Percentiles rank a stretch among this genome's conserved stretches.
phyloP scores from a whole-genome alignment of 2,797 vertebrate genomes.

The Sebastes melanostomus region DNA sequence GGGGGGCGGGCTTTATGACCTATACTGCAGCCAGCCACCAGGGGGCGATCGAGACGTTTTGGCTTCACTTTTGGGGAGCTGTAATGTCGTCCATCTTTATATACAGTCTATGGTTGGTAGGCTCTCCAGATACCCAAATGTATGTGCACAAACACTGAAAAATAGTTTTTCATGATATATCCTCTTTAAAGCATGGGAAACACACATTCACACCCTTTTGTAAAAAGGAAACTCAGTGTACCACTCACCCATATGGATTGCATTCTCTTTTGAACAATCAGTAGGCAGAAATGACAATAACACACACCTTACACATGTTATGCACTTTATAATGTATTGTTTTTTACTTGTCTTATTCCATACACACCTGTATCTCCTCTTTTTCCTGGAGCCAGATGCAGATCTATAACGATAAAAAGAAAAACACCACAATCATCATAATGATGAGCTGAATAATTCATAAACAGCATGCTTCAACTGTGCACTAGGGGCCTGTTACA shows the following conservation, averaged over 20 bases:
- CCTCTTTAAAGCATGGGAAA: conserved; percentile 10
- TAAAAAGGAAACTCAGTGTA: conserved; percentile 14
- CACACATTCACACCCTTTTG: background rate
- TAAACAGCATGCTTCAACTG: background rate
- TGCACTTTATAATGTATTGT: background rate
- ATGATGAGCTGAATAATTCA: conserved; percentile 7
- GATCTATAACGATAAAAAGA: conserved; percentile 82
- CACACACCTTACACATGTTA: background rate
- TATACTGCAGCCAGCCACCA: too few relatives aligned
- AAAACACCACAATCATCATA: conserved; percentile 8
- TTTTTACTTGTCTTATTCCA: background rate
- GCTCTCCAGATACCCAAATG: too few relatives aligned
- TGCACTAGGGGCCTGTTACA: background rate
- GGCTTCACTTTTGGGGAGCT: too few relatives aligned
- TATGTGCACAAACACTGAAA: too few relatives aligned
- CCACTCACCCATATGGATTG: conserved; percentile 33
- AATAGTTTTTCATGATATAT: too few relatives aligned
- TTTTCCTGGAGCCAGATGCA: conserved; percentile 91
- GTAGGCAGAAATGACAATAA: conserved; percentile 27
- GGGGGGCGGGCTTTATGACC: too few relatives aligned
- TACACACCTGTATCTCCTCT: conserved; percentile 93
- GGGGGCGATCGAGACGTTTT: accelerated
- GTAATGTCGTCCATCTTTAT: too few relatives aligned
- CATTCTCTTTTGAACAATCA: conserved; percentile 40
- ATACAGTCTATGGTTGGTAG: too few relatives aligned